Base-by-base conservation (phyloP, 1,140 invertebrate species). In the Atopsyche davidsoni region DNA sequence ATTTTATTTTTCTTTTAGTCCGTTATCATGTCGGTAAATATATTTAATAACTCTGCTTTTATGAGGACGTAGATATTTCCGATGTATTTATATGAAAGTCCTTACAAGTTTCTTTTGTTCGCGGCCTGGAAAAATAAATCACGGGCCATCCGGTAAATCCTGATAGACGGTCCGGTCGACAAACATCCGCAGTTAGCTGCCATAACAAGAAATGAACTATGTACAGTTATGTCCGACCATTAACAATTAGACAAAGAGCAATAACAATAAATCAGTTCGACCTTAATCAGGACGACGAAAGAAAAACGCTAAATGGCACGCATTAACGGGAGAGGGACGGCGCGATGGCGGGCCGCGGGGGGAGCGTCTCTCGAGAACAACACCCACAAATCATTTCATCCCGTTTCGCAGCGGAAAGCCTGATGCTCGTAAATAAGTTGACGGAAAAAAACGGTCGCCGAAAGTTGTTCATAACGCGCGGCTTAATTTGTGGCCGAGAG, bases 221-320 rank as follows among this genome's bases (percentile, higher is more conserved):
- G 51, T 53, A 40, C 51, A 52, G 50, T 44, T 45, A 53, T 46
- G 46, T 53, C 35, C 48, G 41, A 53, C 56, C 56, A 58, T 58
- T 58, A 58, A 58, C 56, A 58, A 58, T 58, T 58, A 58, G 47
- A 58, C 56, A 58, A 58, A 58, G 51, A 58, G 51, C 56, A 58
- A 58, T 58, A 58, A 58, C 56, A 58, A 43, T 58, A 58, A 54
- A 58, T 58, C 56, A 58, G 45, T 44, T 53, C 39, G 51, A 44
- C 56, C 56, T 58, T 58, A 58, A 58, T 58, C 56, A 58, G 56
- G 47, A 38, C 18, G 56, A 28, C 18, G 39, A 52, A 45, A 56
- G 40, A 49, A 55, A 55, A 55, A 47, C 44, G 47, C 35, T 44
- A 48, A 49, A 48, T 50, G 50, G 50, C 22, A 39, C 38, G 44